These are phyloP conservation scores for Podargus strigoides DNA, from an alignment of 2,797 vertebrate species.

Conservation along the genomic window DNA sequence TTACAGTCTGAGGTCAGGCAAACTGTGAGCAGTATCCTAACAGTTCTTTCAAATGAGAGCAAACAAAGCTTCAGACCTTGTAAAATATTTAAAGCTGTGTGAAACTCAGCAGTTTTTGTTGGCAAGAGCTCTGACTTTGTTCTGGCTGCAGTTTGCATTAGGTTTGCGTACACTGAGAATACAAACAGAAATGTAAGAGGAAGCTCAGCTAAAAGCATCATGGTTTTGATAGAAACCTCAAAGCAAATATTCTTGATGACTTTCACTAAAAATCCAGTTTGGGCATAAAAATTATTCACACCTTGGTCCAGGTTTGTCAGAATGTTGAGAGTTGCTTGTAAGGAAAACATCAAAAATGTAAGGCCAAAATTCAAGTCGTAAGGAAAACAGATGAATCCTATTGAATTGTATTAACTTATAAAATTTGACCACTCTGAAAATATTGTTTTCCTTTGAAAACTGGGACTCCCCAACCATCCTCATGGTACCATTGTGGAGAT, in stretches of 20 bases:
- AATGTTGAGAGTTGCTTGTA: background rate
- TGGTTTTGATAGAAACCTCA: background rate
- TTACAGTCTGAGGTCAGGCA: conserved; percentile 62
- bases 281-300: background rate
- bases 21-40: conserved; percentile 63
- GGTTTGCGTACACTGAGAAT: background rate
- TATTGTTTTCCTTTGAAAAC: background rate
- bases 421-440: background rate
- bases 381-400: background rate
- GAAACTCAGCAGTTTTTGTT: conserved; percentile 56
- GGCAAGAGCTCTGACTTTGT: conserved; percentile 7
- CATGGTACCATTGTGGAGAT: background rate
- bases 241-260: background rate
- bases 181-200: background rate
- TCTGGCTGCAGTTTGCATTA: background rate
- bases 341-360: background rate
- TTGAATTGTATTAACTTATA: background rate
- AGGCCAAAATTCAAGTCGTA: background rate
- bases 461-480: background rate
- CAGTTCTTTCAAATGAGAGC: conserved; percentile 66
- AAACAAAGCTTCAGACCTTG: conserved; percentile 62
- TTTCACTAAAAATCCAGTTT: background rate
- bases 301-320: background rate
- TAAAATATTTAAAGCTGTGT: conserved; percentile 66
- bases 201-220: background rate